Conservation (phyloP, 2,888 invertebrate species). For the Stenodema calcarata region DNA sequence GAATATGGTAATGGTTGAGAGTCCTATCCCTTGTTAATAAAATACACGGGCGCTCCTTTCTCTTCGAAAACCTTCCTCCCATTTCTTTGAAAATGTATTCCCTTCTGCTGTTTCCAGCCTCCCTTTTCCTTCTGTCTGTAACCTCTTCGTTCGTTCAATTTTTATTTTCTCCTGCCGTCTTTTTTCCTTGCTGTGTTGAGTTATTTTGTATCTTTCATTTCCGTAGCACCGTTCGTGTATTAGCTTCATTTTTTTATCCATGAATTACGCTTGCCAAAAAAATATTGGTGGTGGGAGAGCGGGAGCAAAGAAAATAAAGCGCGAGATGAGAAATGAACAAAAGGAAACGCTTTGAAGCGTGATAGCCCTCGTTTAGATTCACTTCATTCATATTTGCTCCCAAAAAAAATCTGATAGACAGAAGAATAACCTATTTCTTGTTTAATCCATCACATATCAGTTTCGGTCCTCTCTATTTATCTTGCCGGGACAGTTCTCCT, state of each 20-base stretch:
- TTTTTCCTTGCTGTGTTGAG: neutral
- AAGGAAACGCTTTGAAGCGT: neutral
- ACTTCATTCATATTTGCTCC: neutral
- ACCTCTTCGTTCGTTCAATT: conserved; percentile 4
- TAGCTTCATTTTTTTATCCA: neutral
- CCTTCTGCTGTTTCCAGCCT: neutral
- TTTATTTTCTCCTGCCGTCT: neutral
- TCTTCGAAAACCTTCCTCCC: neutral
- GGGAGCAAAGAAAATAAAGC: neutral
- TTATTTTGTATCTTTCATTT: neutral
- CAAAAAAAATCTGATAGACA: neutral
- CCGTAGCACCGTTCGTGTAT: neutral
- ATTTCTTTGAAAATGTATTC: conserved; percentile 1
- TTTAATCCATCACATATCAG: too few relatives aligned
- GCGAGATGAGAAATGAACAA: neutral
- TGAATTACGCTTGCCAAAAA: neutral
- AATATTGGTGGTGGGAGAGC: neutral
- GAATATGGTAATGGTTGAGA: conserved; percentile 43
- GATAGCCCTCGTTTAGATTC: neutral
- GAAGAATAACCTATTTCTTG: too few relatives aligned
- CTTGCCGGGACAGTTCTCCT: too few relatives aligned
- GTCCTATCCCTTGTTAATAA: conserved; percentile 41
- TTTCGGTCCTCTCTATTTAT: too few relatives aligned
- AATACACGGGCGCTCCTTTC: conserved; percentile 33
- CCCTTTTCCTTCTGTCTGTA: neutral